phyloP scores from a whole-genome alignment of 1,140 invertebrate genomes.

The Linepithema humile region DNA sequence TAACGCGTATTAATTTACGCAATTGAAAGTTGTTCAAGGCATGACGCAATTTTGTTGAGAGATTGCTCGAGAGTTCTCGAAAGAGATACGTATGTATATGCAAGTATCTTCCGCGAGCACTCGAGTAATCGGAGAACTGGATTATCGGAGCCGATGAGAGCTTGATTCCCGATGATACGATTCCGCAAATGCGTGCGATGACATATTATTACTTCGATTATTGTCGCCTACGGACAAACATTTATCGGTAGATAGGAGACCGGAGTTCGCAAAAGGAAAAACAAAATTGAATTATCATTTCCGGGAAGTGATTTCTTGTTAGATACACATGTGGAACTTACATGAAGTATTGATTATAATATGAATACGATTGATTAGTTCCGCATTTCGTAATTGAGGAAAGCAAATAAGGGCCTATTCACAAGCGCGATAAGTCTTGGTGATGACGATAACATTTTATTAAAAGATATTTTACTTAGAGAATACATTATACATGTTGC shows the following conservation, averaged over 20 bases:
- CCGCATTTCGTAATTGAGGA: neutral
- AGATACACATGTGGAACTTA: slow-evolving; percentile 2
- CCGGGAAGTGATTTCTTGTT: neutral
- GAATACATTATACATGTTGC: neutral
- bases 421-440: neutral
- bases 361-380: neutral
- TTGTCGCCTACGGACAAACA: neutral
- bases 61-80: slow-evolving; percentile 56
- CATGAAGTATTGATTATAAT: neutral
- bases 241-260: neutral
- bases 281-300: neutral
- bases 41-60: slow-evolving; percentile 57
- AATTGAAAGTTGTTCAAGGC: slow-evolving; percentile 55
- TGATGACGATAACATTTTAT: neutral
- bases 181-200: neutral
- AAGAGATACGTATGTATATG: neutral
- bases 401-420: neutral
- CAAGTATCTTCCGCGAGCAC: slow-evolving; percentile 4
- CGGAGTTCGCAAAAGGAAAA: neutral
- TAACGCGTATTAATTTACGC: slow-evolving; percentile 57
- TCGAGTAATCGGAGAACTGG: neutral
- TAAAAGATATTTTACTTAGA: neutral
- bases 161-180: neutral
- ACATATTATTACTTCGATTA: neutral
- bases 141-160: neutral